Conservation (phyloP, 2,888 invertebrate species). For the Holacanthella duospinosa region DNA sequence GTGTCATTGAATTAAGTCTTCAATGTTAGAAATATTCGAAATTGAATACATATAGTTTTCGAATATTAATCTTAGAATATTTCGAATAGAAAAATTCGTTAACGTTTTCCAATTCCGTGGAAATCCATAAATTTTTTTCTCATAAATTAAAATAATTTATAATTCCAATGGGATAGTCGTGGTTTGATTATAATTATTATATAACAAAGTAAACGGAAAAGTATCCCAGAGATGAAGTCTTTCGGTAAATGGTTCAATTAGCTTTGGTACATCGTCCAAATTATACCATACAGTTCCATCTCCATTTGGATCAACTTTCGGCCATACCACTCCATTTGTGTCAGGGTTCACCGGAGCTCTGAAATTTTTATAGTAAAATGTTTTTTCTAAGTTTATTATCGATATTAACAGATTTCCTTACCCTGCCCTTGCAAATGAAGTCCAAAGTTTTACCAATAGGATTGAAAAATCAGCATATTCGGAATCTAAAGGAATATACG, state of each 20-base stretch:
- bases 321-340: not conserved
- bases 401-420: too few relatives aligned
- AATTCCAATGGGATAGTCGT: too few relatives aligned
- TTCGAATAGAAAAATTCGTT: too few relatives aligned
- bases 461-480: not conserved
- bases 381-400: too few relatives aligned
- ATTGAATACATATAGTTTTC: too few relatives aligned
- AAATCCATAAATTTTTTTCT: too few relatives aligned
- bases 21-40: too few relatives aligned
- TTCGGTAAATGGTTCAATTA: conserved; percentile 11
- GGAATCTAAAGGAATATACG: conserved; percentile 10
- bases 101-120: too few relatives aligned
- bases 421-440: conserved; percentile 8
- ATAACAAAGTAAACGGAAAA: conserved; percentile 6
- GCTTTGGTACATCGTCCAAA: conserved; percentile 9
- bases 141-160: too few relatives aligned
- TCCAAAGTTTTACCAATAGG: conserved; percentile 5
- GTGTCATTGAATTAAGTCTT: too few relatives aligned
- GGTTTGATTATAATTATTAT: conserved; percentile 5
- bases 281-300: conserved; percentile 9
- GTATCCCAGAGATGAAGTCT: conserved; percentile 8
- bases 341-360: conserved; percentile 4
- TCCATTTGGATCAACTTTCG: not conserved
- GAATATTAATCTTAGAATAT: too few relatives aligned
- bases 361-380: too few relatives aligned